Evolutionary conservation across 2,888 invertebrate genomes (phyloP).

Genomic region (Nemotelus pantherinus): DNA sequence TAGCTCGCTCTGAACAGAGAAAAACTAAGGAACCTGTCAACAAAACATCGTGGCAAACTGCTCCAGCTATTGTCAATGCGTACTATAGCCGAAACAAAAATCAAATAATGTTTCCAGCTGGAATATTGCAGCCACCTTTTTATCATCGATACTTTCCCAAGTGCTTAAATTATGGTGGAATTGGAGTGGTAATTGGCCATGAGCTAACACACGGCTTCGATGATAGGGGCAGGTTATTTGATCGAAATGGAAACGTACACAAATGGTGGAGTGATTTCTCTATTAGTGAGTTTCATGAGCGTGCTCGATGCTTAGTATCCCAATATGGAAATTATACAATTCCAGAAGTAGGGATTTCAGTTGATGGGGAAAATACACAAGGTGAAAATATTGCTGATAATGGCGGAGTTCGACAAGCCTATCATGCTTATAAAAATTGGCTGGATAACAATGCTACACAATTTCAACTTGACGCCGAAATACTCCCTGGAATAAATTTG

Average conservation of each 20-base stretch:
- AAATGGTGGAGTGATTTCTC: conserved; percentile 84
- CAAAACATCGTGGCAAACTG: conserved; percentile 83
- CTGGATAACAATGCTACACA: conserved; percentile 70
- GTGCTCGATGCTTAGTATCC: conserved; percentile 83
- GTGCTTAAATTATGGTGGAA: conserved; percentile 86
- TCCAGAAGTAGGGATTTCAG: conserved; percentile 78
- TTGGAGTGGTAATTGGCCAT: conserved; percentile 91
- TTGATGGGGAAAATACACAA: conserved; percentile 84
- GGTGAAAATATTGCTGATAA: conserved; percentile 96
- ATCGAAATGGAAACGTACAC: conserved; percentile 90
- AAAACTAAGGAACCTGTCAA: conserved; percentile 78
- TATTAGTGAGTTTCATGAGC: conserved; percentile 77
- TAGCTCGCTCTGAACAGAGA: conserved; percentile 77
- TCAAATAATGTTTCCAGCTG: conserved; percentile 95
- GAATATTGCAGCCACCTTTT: conserved; percentile 93
- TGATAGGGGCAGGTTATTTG: conserved; percentile 90
- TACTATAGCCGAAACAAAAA: conserved; percentile 96
- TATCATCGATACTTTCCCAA: conserved; percentile 86
- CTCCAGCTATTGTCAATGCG: conserved; percentile 93
- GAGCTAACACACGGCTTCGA: conserved; percentile 93
- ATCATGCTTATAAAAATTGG: conserved; percentile 85
- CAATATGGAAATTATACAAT: conserved; percentile 87
- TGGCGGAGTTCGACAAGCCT: conserved; percentile 93
- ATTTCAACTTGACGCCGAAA: conserved; percentile 66
- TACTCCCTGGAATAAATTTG: conserved; percentile 77